Evolutionary conservation across 2,888 invertebrate genomes (phyloP), one percentile per base, ranked within the genome.

Genomic region (Lasioglossum zephyrum): DNA sequence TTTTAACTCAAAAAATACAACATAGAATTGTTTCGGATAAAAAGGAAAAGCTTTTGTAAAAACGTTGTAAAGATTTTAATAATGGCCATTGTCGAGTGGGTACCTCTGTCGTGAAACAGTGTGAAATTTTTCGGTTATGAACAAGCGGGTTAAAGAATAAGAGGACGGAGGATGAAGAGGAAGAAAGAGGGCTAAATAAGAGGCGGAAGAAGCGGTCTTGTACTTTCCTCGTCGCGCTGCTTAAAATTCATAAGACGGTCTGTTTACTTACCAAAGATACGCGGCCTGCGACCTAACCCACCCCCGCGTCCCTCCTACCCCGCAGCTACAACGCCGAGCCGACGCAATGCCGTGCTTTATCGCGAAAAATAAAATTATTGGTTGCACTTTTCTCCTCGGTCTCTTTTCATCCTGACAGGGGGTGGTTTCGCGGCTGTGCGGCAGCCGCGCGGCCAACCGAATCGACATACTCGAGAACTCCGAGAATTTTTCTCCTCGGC

Each of bases 181-280:
- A 77, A 49, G 81, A 47, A 69, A 63, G 76, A 74, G 77, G 77
- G 74, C 70, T 66, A 77, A 63, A 60, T 44, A 78, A 77, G 78
- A 79, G 47, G 78, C 74, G 72, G 82, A 69, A 73, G 57, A 39
- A 63, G 73, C 89, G 87, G 89, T 18, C 79, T 90, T 88, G 91
- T 86, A 91, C 90, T 90, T 87, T 93, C 91, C 87, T 88, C 87
- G 89, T 88, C 88, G 88, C 89, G 90, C 94, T 93, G 93, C 94
- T 94, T 94, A 94, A 94, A 94, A 94, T 94, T 94, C 94, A 94
- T 94, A 94, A 94, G 94, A 85, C 92, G 93, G 91, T 93, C 93
- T 94, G 94, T 94, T 94, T 94, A 94, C 94, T 94, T 92, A 93
- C 94, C 92, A 93, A 94, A 94, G 94, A 94, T 94, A 94, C 93